These are phyloP conservation scores for Cygnus buccinator DNA, from an alignment of 2,113 vertebrate species.

Conservation along the genomic window DNA sequence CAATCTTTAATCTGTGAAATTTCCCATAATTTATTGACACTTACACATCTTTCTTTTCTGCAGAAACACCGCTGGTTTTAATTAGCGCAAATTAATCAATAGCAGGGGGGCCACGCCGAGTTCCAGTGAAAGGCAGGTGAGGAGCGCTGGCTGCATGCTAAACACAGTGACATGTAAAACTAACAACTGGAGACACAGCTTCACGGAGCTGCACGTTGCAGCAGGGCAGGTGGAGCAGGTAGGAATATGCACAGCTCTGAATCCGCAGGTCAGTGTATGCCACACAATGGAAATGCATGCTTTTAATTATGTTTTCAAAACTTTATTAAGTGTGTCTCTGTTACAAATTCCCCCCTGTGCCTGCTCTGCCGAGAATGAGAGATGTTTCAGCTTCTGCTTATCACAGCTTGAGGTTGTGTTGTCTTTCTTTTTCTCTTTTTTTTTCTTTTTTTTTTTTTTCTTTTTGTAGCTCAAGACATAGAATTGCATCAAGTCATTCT, in stretches of 20 bases:
- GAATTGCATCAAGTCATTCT: not conserved
- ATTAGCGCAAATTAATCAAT: conserved; percentile 79
- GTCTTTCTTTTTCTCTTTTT: not conserved
- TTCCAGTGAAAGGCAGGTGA: conserved; percentile 69
- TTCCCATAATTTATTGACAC: conserved; percentile 76
- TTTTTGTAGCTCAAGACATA: not conserved
- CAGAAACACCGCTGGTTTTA: conserved; percentile 73
- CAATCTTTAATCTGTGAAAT: conserved; percentile 71
- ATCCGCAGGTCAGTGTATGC: not conserved
- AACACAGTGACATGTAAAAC: conserved; percentile 51
- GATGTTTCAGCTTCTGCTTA: not conserved
- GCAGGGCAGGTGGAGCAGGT: conserved; percentile 14
- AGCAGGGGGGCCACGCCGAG: conserved; percentile 65
- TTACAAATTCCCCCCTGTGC: not conserved
- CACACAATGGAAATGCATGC: not conserved
- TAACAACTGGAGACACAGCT: conserved; percentile 20
- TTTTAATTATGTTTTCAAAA: conserved; percentile 55
- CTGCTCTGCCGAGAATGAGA: not conserved
- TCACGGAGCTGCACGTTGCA: not conserved
- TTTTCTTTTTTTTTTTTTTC: not conserved
- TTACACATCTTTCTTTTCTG: conserved; percentile 70
- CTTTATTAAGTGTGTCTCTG: not conserved
- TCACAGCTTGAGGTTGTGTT: rapidly evolving
- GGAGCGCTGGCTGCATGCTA: conserved; percentile 48
- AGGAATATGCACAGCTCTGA: not conserved